Evolutionary conservation across 2,888 invertebrate species (phyloP).

Genomic region (Argynnis bischoffii): DNA sequence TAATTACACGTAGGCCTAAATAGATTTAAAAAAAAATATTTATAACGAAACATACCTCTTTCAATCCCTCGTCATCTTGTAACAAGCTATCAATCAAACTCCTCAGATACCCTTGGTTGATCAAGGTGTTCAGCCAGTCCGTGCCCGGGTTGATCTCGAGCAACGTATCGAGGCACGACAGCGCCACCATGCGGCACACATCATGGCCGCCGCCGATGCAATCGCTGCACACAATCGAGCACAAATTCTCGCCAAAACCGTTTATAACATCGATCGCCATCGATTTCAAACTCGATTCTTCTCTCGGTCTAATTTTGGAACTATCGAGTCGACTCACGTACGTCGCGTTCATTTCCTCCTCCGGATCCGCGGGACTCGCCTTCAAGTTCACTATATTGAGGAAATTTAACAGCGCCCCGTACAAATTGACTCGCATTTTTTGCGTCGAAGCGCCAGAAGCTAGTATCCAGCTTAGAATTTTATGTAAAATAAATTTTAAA

Average conservation of each 20-base stretch:
- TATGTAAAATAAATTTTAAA: constrained; percentile 87
- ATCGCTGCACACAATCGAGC: constrained; percentile 91
- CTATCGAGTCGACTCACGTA: constrained; percentile 87
- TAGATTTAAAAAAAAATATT: too few relatives aligned
- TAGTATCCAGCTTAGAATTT: constrained; percentile 92
- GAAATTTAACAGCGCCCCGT: constrained; percentile 91
- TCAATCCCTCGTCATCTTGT: constrained; percentile 87
- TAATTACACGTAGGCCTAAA: too few relatives aligned
- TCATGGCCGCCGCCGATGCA: constrained; percentile 92
- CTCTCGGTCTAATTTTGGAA: constrained; percentile 63
- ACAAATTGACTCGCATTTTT: constrained; percentile 92
- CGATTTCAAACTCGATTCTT: constrained; percentile 65
- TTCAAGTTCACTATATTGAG: constrained; percentile 87
- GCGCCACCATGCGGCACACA: constrained; percentile 93
- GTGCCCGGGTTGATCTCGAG: constrained; percentile 88
- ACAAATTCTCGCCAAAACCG: constrained; percentile 90
- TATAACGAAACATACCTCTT: constrained; percentile 59
- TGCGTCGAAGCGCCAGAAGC: constrained; percentile 91
- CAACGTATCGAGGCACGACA: constrained; percentile 91
- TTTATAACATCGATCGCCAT: constrained; percentile 80
- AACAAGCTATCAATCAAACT: constrained; percentile 91
- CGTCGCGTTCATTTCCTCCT: constrained; percentile 69
- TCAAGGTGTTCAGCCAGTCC: constrained; percentile 72
- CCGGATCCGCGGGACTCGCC: constrained; percentile 63
- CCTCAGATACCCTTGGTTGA: constrained; percentile 87